Base-by-base conservation (phyloP, 2,797 vertebrate species). In the Xenentodon cancila region DNA sequence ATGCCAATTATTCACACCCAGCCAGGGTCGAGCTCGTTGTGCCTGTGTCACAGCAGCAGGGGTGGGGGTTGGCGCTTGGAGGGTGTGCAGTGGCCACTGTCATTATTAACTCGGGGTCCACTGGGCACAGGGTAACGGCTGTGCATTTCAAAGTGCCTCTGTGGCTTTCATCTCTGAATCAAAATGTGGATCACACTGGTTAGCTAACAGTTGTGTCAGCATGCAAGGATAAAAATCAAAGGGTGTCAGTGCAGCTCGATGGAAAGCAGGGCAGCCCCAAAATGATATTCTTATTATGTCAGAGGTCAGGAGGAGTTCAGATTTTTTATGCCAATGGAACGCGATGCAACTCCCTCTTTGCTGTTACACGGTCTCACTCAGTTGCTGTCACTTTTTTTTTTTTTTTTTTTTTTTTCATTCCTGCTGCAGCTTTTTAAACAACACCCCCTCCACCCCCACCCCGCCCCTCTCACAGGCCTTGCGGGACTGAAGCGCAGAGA, bases 241-340 rank as follows among this genome's bases (percentile, higher is more conserved):
- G 89, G 76, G 43, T 88, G 90, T 90, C 82, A 84, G 88, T 86
- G 71, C 43, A 81, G 89, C 83, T 81, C 80, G 75, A 83, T 77
- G 74, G 86, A 86, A 86, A 87, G 79, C 76, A 75, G 62, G 73
- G 44, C 64, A 77, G 66, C 61, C 74, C 87, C 91, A 91, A 91
- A 89, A 84, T 85, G 80, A 88, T 87, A 88, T 87, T 86, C 85
- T 91, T 90, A 92, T 92, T 89, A 92, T 92, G 92, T 91, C 91
- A 92, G 84, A 88, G 91, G 89, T 93, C 88, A 68, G 63, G 12
- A 52, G 77, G 82, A 92, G 92, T 92, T 92, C 91, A 88, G 72
- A 64, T 84, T 75, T 88, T 77, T 83, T 25, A 84, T 68, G 84
- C 88, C 84, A 56, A 64, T 80, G 88, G 91, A 90, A 77, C 80